These are phyloP conservation scores for Molanna angustata DNA, from an alignment of 2,888 invertebrate species.

Conservation along the genomic window DNA sequence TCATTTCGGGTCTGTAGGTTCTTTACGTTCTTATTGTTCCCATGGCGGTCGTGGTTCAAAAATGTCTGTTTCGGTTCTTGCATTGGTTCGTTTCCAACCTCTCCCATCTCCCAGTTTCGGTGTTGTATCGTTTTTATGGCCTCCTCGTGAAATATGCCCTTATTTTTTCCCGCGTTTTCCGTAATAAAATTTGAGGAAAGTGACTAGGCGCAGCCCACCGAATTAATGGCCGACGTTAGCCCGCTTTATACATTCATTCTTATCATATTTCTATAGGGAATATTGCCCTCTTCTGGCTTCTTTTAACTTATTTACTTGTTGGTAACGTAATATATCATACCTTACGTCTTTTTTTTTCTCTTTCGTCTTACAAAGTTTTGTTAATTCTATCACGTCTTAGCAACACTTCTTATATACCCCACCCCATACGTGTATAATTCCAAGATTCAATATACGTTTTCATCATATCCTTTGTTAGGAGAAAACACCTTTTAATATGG, in stretches of 20 bases:
- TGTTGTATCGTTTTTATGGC: constrained; percentile 30
- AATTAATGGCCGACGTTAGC: constrained; percentile 25
- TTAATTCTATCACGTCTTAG: too few species aligned
- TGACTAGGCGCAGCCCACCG: constrained; percentile 12
- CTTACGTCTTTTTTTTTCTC: background rate
- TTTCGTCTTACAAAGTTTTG: too few species aligned
- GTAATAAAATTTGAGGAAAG: constrained; percentile 30
- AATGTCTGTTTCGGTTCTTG: too few species aligned
- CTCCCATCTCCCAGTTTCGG: constrained; percentile 10
- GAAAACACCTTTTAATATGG: too few species aligned
- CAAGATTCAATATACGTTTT: too few species aligned
- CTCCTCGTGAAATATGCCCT: constrained; percentile 28
- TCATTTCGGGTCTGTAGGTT: too few species aligned
- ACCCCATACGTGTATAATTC: too few species aligned
- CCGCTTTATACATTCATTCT: constrained; percentile 18
- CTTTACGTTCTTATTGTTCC: too few species aligned
- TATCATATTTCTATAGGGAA: constrained; percentile 18
- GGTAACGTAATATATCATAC: constrained; percentile 7
- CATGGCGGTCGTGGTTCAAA: too few species aligned
- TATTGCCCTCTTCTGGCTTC: constrained; percentile 15
- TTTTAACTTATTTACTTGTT: constrained; percentile 10
- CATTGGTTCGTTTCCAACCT: constrained; percentile 1
- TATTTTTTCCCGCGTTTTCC: constrained; percentile 27
- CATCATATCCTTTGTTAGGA: too few species aligned
- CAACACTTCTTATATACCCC: too few species aligned